Conservation (phyloP, 2,888 invertebrate species). For the Xestia xanthographa region DNA sequence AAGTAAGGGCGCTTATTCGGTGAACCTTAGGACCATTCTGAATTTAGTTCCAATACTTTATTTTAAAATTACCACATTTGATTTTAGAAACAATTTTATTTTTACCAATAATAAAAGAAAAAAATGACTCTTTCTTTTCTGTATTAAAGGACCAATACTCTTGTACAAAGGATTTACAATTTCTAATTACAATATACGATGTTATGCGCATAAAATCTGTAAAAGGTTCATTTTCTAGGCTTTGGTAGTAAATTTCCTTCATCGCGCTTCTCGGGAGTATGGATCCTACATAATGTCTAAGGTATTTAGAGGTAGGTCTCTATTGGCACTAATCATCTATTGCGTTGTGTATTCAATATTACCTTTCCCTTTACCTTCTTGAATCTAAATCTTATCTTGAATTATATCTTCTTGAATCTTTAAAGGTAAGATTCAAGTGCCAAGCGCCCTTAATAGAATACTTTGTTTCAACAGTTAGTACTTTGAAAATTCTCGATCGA, state of each 20-base stretch:
- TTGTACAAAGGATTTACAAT: not conserved
- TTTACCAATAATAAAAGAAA: too few relatives aligned
- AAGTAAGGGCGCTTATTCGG: not conserved
- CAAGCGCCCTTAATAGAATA: slow-evolving; percentile 7
- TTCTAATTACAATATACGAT: too few relatives aligned
- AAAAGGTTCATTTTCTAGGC: not conserved
- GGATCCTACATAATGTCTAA: not conserved
- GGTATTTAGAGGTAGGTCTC: not conserved
- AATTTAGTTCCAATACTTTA: not conserved
- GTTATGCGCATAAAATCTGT: too few relatives aligned
- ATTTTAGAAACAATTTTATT: too few relatives aligned
- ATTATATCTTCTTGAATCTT: too few relatives aligned
- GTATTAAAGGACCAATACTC: too few relatives aligned
- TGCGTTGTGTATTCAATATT: slow-evolving; percentile 11
- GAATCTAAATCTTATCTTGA: too few relatives aligned
- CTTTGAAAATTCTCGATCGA: not conserved
- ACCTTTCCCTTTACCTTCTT: too few relatives aligned
- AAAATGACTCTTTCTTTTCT: too few relatives aligned
- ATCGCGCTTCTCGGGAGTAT: not conserved
- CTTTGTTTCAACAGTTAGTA: not conserved
- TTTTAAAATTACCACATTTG: not conserved
- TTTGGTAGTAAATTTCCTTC: not conserved
- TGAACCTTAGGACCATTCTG: not conserved
- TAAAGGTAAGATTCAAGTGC: slow-evolving; percentile 22
- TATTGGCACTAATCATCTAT: slow-evolving; percentile 35